phyloP scores from a whole-genome alignment of 2,113 vertebrate genomes.

The Sander lucioperca region DNA sequence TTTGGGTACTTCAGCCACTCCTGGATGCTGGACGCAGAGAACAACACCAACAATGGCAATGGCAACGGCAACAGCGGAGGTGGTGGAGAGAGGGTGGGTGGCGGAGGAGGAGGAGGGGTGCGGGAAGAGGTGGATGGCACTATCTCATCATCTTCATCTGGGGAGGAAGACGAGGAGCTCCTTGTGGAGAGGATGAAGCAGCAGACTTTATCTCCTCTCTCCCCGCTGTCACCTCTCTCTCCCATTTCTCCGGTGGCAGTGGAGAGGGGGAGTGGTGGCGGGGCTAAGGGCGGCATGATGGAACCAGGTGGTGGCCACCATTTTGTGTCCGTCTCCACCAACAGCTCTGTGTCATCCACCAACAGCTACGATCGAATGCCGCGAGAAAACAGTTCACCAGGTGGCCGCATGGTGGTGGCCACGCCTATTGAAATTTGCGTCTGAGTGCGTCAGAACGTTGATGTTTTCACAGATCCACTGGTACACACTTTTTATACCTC shows the following conservation, averaged over 20 bases:
- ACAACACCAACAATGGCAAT: constrained; percentile 71
- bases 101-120: constrained; percentile 46
- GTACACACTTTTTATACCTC: constrained; percentile 60
- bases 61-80: constrained; percentile 37
- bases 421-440: constrained; percentile 90
- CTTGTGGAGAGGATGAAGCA: constrained; percentile 88
- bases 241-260: constrained; percentile 67
- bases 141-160: constrained; percentile 80
- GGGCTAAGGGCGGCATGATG: constrained; percentile 66
- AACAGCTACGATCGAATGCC: constrained; percentile 86
- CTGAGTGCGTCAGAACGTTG: constrained; percentile 52
- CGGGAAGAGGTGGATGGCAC: constrained; percentile 67
- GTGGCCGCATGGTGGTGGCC: constrained; percentile 84
- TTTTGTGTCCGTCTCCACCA: constrained; percentile 85
- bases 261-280: constrained; percentile 64
- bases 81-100: constrained; percentile 52
- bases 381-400: constrained; percentile 80
- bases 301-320: constrained; percentile 75
- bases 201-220: constrained; percentile 84
- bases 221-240: constrained; percentile 71
- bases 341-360: constrained; percentile 87
- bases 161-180: constrained; percentile 84
- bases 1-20: constrained; percentile 86
- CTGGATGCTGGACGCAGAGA: constrained; percentile 87
- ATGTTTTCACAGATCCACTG: constrained; percentile 9